Base-by-base conservation (phyloP, 1,140 invertebrate genomes). In the Heliconius melpomene region DNA sequence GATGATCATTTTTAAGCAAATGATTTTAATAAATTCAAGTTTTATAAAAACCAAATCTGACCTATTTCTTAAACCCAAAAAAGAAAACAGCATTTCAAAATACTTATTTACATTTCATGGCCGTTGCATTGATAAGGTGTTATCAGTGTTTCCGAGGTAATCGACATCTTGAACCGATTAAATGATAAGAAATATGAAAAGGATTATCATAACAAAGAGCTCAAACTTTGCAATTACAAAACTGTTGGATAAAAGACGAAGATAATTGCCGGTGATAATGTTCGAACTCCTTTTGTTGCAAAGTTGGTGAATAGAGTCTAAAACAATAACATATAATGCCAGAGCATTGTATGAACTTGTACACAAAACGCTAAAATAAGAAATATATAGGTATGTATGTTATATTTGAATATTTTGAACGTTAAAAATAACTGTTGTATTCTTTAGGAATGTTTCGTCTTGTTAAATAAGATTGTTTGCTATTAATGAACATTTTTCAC, bases 131-230 rank as follows among this genome's bases (percentile, higher is more conserved):
- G 74, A 75, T 46, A 75, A 52, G 40, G 29, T 16, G 23, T 75
- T 75, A 75, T 75, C 74, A 60, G 7, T 75, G 5, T 38, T n/a
- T 11, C 72, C 72, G 72, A 74, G 72, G 72, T 74, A 38, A 26
- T 75, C 52, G 52, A 60, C 52, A 75, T 60, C 50, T 75, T 36
- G 46, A 57, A 60, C 50, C 52, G 74, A 75, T 75, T 60, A 75
- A 60, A 38, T 36, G 52, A 60, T 75, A 38, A 75, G 29, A 75
- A 9, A 18, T 46, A 20, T 13, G 23, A 75, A 57, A n/a, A 16
- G 23, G 54, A 57, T 57, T 23, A 57, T 57, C 2, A n/a, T 57
- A 57, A 23, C 54, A 57, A 57, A 57, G 54, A 57, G 54, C 50
- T 52, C 16, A 52, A 52, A 20, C 18, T 52, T 52, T 16, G 40